Conservation (phyloP, 2,113 vertebrate species). For the Hypomesus transpacificus region DNA sequence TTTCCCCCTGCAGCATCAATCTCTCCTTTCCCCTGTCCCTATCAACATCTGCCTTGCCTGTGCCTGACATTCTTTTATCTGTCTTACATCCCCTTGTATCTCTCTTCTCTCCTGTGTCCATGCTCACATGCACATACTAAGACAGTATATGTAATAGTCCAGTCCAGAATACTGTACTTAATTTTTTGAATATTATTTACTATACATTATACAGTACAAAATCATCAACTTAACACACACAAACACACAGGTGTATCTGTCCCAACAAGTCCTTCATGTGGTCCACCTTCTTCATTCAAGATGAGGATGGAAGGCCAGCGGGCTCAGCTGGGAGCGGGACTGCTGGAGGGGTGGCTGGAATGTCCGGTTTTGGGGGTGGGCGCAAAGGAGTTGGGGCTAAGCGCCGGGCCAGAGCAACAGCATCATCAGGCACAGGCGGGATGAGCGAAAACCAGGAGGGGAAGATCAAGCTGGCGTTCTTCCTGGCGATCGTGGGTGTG, state of each 20-base stretch:
- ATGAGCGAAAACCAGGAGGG: constrained; percentile 77
- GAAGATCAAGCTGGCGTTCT: constrained; percentile 81
- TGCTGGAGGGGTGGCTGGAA: constrained; percentile 22
- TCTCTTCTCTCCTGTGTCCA: too few species aligned
- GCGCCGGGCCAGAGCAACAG: constrained; percentile 40
- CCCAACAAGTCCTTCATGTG: constrained; percentile 70
- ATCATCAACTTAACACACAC: too few species aligned
- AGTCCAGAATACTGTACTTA: too few species aligned
- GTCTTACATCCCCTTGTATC: too few species aligned
- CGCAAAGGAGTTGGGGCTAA: constrained; percentile 42
- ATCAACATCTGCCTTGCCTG: not conserved
- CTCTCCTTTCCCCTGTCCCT: not conserved
- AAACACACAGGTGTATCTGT: too few species aligned
- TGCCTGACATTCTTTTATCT: too few species aligned
- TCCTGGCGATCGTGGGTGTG: constrained; percentile 76
- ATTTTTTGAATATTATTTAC: too few species aligned
- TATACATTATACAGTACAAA: too few species aligned
- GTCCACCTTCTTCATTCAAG: constrained; percentile 80
- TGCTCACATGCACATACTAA: too few species aligned
- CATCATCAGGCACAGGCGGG: constrained; percentile 33
- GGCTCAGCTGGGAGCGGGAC: constrained; percentile 30
- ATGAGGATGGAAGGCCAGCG: constrained; percentile 64
- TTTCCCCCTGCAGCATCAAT: too few species aligned
- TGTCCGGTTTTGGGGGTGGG: constrained; percentile 50
- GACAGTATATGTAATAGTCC: too few species aligned